Percentiles rank a stretch among this genome's conserved stretches.
These are phyloP conservation scores for Seriola rivoliana DNA, from an alignment of 2,113 vertebrate species.

Conservation along the genomic window DNA sequence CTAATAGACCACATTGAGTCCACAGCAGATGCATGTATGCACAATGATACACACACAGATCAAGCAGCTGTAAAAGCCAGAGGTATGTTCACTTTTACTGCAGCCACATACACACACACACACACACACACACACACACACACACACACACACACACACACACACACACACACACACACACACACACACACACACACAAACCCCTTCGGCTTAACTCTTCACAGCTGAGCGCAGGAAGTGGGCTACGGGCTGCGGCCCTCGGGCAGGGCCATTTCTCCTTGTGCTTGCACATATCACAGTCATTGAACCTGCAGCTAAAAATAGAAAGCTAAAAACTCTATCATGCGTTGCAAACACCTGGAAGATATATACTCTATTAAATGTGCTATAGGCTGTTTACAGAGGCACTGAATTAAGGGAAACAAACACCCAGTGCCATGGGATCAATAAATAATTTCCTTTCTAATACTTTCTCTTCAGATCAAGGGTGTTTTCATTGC, in stretches of 20 bases:
- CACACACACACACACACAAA: conserved; percentile 33
- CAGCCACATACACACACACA: conserved; percentile 28
- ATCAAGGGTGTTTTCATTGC: conserved; percentile 39
- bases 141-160: conserved; percentile 10
- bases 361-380: conserved; percentile 69
- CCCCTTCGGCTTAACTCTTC: conserved; percentile 64
- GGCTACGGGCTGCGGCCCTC: conserved; percentile 65
- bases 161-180: conserved; percentile 10
- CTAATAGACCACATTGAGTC: conserved; percentile 13
- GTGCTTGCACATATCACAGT: conserved; percentile 82
- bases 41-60: conserved; percentile 38
- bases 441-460: conserved; percentile 81
- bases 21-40: conserved; percentile 32
- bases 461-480: conserved; percentile 65
- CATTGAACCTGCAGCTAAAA: conserved; percentile 82
- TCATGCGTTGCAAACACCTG: conserved; percentile 40
- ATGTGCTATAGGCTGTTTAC: conserved; percentile 64
- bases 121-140: conserved; percentile 24
- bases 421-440: conserved; percentile 64
- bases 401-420: conserved; percentile 60
- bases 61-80: conserved; percentile 59
- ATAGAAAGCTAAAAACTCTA: conserved; percentile 72
- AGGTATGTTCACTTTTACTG: conserved; percentile 61
- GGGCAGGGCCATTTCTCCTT: conserved; percentile 75
- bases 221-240: conserved; percentile 65